These are phyloP conservation scores for Lichenostomus cassidix DNA, from an alignment of 2,113 vertebrate genomes.

Conservation along the genomic window DNA sequence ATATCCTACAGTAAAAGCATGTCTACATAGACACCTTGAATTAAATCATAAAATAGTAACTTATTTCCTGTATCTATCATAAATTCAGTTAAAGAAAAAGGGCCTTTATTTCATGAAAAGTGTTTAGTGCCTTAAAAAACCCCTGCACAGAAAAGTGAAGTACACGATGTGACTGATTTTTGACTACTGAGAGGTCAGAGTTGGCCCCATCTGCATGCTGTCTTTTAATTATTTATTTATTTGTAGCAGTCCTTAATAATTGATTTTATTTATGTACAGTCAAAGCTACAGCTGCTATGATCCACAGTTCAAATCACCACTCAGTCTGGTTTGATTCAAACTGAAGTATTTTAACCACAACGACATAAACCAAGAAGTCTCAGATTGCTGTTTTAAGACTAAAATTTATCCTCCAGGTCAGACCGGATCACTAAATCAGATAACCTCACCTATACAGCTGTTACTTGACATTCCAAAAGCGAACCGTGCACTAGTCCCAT, in stretches of 20 bases:
- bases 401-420: neutral
- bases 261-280: neutral
- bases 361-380: neutral
- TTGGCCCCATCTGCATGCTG: neutral
- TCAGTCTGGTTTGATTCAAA: neutral
- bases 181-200: neutral
- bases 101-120: neutral
- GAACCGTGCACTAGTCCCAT: neutral
- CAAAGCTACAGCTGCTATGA: neutral
- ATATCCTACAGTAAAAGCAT: neutral
- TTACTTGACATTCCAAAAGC: neutral
- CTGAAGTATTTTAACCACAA: neutral
- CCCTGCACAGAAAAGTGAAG: neutral
- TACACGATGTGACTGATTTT: neutral
- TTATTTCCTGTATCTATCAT: neutral
- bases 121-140: neutral
- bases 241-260: neutral
- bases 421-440: accelerated
- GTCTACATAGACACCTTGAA: neutral
- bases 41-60: neutral
- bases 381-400: neutral
- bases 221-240: neutral
- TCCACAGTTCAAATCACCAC: neutral
- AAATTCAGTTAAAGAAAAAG: neutral
- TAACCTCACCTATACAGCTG: too few species aligned